Evolutionary conservation across 2,113 vertebrate genomes (phyloP).

Genomic region (Oryzias curvinotus): DNA sequence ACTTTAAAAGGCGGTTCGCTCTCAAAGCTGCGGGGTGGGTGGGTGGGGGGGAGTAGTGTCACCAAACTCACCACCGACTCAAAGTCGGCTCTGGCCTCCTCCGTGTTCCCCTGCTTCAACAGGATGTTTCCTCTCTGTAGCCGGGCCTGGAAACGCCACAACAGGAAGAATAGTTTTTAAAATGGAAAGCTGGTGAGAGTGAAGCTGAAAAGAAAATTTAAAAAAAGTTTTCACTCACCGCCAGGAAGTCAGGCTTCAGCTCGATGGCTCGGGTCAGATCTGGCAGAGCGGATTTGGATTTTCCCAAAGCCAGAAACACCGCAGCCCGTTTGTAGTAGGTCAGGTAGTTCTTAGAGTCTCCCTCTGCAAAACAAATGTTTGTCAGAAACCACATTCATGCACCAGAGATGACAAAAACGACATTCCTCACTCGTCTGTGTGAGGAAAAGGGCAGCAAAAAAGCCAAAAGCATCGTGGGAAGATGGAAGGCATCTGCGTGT

Average conservation of each 20-base stretch:
- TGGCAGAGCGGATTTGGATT: constrained; percentile 83
- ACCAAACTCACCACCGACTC: constrained; percentile 72
- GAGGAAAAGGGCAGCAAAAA: not conserved
- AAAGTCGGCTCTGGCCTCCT: constrained; percentile 81
- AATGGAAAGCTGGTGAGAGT: not conserved
- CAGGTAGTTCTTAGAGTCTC: constrained; percentile 84
- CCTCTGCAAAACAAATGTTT: constrained; percentile 68
- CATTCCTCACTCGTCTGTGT: not conserved
- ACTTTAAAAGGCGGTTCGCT: no score
- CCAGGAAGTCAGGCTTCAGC: constrained; percentile 85
- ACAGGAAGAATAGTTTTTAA: not conserved
- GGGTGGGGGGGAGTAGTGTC: no score
- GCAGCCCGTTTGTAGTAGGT: constrained; percentile 86
- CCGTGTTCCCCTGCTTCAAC: constrained; percentile 77
- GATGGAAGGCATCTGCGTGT: not conserved
- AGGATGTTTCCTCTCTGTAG: constrained; percentile 83
- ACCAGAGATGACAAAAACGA: not conserved
- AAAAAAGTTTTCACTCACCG: constrained; percentile 64
- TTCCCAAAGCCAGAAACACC: constrained; percentile 84
- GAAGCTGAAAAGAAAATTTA: not conserved
- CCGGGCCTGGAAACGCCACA: constrained; percentile 70
- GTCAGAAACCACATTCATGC: not conserved
- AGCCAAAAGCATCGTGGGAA: not conserved
- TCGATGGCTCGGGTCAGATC: constrained; percentile 82
- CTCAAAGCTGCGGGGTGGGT: no score